Base-by-base conservation (phyloP, 2,797 vertebrate genomes). In the Menidia menidia region DNA sequence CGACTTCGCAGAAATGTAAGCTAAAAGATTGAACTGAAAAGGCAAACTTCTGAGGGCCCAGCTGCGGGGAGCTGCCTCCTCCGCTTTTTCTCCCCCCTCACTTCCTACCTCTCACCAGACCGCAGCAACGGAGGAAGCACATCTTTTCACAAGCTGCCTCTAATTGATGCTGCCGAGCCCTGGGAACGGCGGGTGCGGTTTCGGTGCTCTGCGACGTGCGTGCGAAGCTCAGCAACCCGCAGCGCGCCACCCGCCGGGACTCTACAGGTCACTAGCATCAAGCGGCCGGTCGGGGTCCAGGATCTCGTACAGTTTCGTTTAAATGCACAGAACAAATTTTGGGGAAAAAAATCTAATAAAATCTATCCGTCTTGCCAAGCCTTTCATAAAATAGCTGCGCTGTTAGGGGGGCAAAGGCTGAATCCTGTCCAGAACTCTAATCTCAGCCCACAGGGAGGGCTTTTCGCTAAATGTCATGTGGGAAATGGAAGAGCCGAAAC, bases 261-360 rank as follows among this genome's bases (percentile, higher is more conserved):
- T 81, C 82, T 85, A 71, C 87, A 80, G 78, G 83, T 86, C 90
- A 89, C 90, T 89, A 86, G 87, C 84, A 85, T 80, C 75, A 73
- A 87, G 80, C 78, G 3, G 57, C 60, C 79, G 63, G 79, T 84
- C 87, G 87, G 70, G 72, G 60, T n/a, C 60, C 84, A 73, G 65
- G 78, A 78, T 77, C 71, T 80, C 39, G 15, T 73, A 68, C 76
- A 80, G 71, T 80, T 78, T 78, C 61, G 71, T 77, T 81, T 79
- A 87, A 66, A 73, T 44, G 59, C 56, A 73, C 69, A 43, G 3
- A 43, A 68, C 64, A 60, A 71, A 25, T 25, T 25, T 25, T n/a
- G 4, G 8, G 8, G 41, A 35, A 1, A 42, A 45, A 18, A 68
- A 80, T 59, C 63, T 50, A 58, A 60, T 54, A 74, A 74, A 41